Evolutionary conservation across 1,140 invertebrate species (phyloP).

Genomic region (Tetragnatha versicolor): DNA sequence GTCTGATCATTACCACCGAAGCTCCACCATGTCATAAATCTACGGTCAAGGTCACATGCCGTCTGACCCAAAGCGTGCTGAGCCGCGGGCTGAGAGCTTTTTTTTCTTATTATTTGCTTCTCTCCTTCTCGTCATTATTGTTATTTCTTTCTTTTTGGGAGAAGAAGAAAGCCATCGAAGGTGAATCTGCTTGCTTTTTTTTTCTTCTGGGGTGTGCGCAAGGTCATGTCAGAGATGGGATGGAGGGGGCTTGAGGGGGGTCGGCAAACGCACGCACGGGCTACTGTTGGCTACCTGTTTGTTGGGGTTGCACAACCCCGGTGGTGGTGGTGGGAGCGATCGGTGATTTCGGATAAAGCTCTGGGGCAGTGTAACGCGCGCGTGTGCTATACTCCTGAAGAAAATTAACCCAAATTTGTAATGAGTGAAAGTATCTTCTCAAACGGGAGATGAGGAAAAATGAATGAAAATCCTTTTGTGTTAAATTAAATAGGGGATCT

Average conservation of each 20-base stretch:
- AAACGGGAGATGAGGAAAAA: too few species aligned
- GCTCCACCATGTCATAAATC: conserved; percentile 45
- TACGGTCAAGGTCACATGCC: conserved; percentile 49
- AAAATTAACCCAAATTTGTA: too few species aligned
- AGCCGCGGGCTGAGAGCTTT: not conserved
- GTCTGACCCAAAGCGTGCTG: conserved; percentile 52
- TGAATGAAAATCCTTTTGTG: too few species aligned
- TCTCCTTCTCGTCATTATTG: conserved; percentile 48
- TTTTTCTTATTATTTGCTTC: conserved; percentile 2
- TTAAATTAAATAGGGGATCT: too few species aligned
- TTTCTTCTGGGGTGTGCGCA: conserved; percentile 16
- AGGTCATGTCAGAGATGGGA: conserved; percentile 47
- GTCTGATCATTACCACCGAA: conserved; percentile 51
- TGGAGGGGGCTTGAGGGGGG: not conserved
- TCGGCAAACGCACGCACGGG: conserved; percentile 5
- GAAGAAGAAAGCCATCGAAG: conserved; percentile 5
- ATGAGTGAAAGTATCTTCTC: too few species aligned
- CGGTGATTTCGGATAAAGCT: not conserved
- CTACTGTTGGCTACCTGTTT: conserved; percentile 47
- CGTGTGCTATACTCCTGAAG: too few species aligned
- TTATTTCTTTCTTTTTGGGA: conserved; percentile 8
- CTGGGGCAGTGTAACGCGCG: too few species aligned
- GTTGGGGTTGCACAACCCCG: conserved; percentile 6
- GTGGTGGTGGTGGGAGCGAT: not conserved
- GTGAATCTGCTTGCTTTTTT: not conserved